These are phyloP conservation scores for Dinomys branickii DNA, from an alignment of 2,113 vertebrate species.

Conservation along the genomic window DNA sequence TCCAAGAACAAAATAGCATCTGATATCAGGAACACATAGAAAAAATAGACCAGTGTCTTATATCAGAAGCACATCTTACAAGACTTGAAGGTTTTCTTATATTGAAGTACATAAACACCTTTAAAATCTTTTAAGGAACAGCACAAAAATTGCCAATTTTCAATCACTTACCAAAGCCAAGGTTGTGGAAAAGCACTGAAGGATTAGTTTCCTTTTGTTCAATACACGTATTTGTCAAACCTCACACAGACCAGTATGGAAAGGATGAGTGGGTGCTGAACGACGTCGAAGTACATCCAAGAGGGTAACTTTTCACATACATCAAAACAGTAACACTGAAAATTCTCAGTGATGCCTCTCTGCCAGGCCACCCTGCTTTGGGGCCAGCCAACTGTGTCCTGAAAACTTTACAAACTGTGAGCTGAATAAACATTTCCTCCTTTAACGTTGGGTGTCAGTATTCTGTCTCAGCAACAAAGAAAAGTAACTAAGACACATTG, in stretches of 20 bases:
- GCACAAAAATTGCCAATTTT: slow-evolving; percentile 4
- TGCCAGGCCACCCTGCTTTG: neutral
- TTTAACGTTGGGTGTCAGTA: neutral
- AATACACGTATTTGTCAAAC: neutral
- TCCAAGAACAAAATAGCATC: neutral
- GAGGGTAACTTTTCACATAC: neutral
- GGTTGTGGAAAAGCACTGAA: neutral
- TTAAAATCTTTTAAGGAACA: slow-evolving; percentile 21
- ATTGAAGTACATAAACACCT: neutral
- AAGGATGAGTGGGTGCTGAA: neutral
- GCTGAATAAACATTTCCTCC: neutral
- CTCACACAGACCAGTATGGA: neutral
- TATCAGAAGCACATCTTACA: neutral
- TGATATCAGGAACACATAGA: neutral
- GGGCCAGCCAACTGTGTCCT: neutral
- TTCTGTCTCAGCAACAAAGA: neutral
- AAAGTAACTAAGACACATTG: neutral
- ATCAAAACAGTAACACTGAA: slow-evolving; percentile 12
- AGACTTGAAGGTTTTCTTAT: slow-evolving; percentile 10
- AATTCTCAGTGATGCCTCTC: neutral
- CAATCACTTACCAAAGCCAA: slow-evolving; percentile 12
- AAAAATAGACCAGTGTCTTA: neutral
- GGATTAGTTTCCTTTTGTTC: neutral
- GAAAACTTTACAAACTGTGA: neutral
- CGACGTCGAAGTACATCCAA: neutral